Evolutionary conservation across 2,797 vertebrate species (phyloP).

Genomic region (Eospalax fontanierii): DNA sequence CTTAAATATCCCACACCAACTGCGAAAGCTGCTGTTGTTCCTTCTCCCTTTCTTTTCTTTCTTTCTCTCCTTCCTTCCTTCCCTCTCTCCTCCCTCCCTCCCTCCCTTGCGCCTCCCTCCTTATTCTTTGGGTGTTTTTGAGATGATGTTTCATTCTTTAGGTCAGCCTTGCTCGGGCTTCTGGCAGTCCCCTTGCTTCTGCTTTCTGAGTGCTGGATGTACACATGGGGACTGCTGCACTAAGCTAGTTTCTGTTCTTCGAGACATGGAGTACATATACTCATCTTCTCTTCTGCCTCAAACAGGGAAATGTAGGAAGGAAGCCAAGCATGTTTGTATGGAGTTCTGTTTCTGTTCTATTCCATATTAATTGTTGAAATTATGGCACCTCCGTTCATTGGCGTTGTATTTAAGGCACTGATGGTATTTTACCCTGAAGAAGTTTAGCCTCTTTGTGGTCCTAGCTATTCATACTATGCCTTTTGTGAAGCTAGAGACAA

Average conservation of each 20-base stretch:
- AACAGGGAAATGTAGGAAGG: background rate
- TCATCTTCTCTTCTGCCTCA: background rate
- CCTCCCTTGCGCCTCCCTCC: no score
- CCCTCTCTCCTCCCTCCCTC: background rate
- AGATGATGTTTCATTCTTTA: background rate
- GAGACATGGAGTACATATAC: background rate
- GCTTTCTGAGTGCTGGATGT: background rate
- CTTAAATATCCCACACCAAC: background rate
- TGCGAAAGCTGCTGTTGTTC: background rate
- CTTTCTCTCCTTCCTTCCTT: no score
- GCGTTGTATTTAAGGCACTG: slow-evolving; percentile 18
- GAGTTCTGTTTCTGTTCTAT: background rate
- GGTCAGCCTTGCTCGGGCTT: no score
- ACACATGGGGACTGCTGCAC: no score
- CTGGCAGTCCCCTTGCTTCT: background rate
- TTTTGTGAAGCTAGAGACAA: slow-evolving; percentile 13
- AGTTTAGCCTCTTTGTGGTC: background rate
- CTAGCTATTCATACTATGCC: background rate
- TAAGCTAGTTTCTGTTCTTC: background rate
- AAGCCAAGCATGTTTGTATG: slow-evolving; percentile 1
- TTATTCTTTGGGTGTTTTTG: no score
- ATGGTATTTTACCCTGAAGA: background rate
- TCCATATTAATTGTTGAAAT: slow-evolving; percentile 2
- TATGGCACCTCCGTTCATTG: background rate
- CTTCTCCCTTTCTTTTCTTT: background rate